These are phyloP conservation scores for Agrochola circellaris DNA, from an alignment of 2,888 invertebrate genomes.

Conservation along the genomic window DNA sequence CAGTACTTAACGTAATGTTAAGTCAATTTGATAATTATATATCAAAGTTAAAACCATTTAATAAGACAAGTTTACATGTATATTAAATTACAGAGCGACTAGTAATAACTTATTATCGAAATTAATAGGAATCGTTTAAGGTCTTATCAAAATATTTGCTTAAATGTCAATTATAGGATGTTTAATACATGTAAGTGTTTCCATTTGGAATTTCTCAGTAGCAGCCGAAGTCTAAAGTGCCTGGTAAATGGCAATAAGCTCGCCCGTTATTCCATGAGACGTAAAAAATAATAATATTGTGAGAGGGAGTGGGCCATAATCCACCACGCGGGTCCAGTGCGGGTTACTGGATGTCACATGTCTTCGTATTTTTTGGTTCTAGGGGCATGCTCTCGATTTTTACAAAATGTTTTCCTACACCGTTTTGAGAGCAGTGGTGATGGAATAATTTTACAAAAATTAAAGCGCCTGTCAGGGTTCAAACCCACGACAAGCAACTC, in stretches of 20 bases:
- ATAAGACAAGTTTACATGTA: slow-evolving; percentile 9
- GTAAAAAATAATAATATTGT: too few species aligned
- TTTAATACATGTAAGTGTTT: not conserved
- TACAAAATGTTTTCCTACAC: too few species aligned
- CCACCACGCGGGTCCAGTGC: too few species aligned
- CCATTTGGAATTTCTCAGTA: not conserved
- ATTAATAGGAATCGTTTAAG: slow-evolving; percentile 4
- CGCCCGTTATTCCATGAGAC: not conserved
- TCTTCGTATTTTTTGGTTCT: too few species aligned
- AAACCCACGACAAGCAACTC: too few species aligned
- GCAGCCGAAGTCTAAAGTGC: not conserved
- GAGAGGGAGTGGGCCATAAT: too few species aligned
- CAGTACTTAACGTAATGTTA: not conserved
- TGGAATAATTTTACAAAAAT: too few species aligned
- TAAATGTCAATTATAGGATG: slow-evolving; percentile 22
- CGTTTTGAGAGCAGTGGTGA: too few species aligned
- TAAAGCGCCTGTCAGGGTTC: too few species aligned
- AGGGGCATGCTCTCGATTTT: too few species aligned
- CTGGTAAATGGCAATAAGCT: not conserved
- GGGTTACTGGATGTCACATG: too few species aligned
- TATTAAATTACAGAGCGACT: slow-evolving; percentile 5
- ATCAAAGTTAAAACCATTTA: slow-evolving; percentile 11
- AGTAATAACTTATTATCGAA: not conserved
- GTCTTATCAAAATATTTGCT: slow-evolving; percentile 5
- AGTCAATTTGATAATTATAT: slow-evolving; percentile 23